These are phyloP conservation scores for Cecidostiba fungosa DNA, from an alignment of 2,888 invertebrate genomes.

Conservation along the genomic window DNA sequence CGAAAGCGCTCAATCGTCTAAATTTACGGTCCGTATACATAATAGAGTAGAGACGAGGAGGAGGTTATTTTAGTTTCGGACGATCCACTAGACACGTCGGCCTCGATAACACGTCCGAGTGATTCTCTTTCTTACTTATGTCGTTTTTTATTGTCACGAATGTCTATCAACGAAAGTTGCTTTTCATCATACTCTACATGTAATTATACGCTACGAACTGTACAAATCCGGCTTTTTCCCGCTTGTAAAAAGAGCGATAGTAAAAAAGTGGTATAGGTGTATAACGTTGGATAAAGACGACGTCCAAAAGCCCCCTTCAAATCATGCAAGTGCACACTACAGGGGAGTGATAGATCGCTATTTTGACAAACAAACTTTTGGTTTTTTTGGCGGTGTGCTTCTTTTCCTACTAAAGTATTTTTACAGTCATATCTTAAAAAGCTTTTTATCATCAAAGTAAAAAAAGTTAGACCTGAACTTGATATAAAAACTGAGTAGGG, in stretches of 20 bases:
- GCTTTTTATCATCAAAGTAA: background rate
- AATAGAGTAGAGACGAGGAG: background rate
- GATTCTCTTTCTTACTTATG: slow-evolving; percentile 21
- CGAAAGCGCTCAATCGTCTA: background rate
- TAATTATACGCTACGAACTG: slow-evolving; percentile 16
- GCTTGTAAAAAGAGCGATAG: slow-evolving; percentile 37
- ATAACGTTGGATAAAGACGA: slow-evolving; percentile 28
- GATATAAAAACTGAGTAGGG: background rate
- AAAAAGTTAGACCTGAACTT: background rate
- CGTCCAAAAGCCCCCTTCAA: slow-evolving; percentile 21
- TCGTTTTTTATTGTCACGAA: slow-evolving; percentile 64
- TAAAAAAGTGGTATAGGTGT: slow-evolving; percentile 50
- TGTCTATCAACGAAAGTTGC: slow-evolving; percentile 46
- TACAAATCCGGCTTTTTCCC: slow-evolving; percentile 34
- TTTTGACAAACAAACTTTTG: slow-evolving; percentile 16
- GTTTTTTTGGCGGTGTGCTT: slow-evolving; percentile 8
- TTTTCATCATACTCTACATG: slow-evolving; percentile 13
- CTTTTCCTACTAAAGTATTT: background rate
- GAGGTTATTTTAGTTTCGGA: slow-evolving; percentile 2
- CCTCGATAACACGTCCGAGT: slow-evolving; percentile 40
- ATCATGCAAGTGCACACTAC: background rate
- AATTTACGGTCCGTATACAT: slow-evolving; percentile 1
- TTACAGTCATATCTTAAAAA: slow-evolving; percentile 13
- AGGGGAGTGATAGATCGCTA: background rate
- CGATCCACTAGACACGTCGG: slow-evolving; percentile 35